Base-by-base conservation (phyloP, 2,113 vertebrate species). In the Osmerus mordax region DNA sequence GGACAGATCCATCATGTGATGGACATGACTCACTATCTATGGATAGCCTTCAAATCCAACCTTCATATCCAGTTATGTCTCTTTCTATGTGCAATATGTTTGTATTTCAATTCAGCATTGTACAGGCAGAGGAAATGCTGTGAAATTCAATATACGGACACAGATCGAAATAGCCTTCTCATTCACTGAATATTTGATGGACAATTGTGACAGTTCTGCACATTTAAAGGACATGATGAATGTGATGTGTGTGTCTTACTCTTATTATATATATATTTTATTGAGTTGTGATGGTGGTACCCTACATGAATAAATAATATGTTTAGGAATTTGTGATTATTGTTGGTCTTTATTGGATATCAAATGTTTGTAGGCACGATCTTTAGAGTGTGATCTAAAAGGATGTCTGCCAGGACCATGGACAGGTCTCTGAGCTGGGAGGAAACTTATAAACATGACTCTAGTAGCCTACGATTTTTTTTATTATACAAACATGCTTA, bases 401-500 rank as follows among this genome's bases (percentile, higher is more conserved):
- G 18, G 15, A 15, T 25, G 64, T 25, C 8, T 29, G 11, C 63
- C 69, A 81, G 79, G 21, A 81, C 79, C 75, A 58, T 77, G 79
- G 79, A 81, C 72, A 81, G 75, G 72, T 66, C 79, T 69, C 59
- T 0, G n/a, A 28, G 54, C 15, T 56, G 54, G 14, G 21, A 28
- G 5, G 15, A 62, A 25, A 62, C 53, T 47, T 47, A 1, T 2
- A 47, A 47, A 47, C 41, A 12, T 47, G 9, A 12, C 7, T 47
- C 41, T 12, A 47, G 41, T 12, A 47, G 9, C 7, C 7, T 47
- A 47, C 2, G 41, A 36, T 36, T 36, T 12, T 47, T 9, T 47
- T 12, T 12, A 47, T 47, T 47, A 41, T 9, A 41, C 1, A 11
- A 47, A 47, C 41, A 47, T 47, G 41, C 2, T 47, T 47, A 47